These are phyloP conservation scores for Chlorodrepanis virens DNA, from an alignment of 2,113 vertebrate species.

Conservation along the genomic window DNA sequence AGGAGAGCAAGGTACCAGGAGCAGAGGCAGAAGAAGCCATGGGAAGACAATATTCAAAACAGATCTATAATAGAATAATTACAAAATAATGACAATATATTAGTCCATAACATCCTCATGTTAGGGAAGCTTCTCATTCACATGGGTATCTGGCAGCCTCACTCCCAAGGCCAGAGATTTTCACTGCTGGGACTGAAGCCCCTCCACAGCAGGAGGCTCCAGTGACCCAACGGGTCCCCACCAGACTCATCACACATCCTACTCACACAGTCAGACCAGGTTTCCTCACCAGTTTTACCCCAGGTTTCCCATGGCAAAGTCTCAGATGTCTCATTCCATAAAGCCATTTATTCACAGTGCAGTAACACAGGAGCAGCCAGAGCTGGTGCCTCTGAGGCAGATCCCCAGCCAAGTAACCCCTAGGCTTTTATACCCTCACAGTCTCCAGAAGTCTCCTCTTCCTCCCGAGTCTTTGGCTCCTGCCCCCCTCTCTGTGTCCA, in stretches of 20 bases:
- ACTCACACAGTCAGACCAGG: background rate
- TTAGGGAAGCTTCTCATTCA: background rate
- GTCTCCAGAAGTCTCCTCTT: background rate
- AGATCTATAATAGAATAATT: background rate
- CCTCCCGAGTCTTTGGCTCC: accelerated
- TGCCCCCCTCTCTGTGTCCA: background rate
- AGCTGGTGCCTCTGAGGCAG: background rate
- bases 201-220: background rate
- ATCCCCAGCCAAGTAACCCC: background rate
- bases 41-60: background rate
- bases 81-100: background rate
- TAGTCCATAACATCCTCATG: background rate
- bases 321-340: accelerated
- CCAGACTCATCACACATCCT: background rate
- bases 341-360: accelerated
- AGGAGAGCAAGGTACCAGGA: background rate
- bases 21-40: background rate
- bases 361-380: background rate
- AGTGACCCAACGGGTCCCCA: accelerated
- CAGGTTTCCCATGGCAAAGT: background rate
- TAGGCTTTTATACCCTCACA: background rate
- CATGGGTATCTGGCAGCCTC: accelerated
- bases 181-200: background rate
- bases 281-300: accelerated
- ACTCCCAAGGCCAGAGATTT: background rate